Evolutionary conservation across 2,113 vertebrate species (phyloP).

Genomic region (Neotoma lepida): DNA sequence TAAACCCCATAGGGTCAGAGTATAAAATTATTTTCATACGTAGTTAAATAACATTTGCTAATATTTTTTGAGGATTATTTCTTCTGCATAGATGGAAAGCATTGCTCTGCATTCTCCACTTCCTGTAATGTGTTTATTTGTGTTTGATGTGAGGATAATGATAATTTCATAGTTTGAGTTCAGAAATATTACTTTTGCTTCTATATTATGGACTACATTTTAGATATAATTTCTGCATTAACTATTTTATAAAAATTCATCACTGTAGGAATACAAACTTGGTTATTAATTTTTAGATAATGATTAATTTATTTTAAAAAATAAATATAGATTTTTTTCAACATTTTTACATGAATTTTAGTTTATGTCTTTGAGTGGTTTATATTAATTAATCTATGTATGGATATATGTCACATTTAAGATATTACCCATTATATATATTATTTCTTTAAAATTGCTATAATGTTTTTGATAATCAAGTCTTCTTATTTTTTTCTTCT

Average conservation of each 20-base stretch:
- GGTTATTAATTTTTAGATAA: neutral
- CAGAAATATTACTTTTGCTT: neutral
- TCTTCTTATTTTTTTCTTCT: neutral
- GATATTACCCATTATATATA: neutral
- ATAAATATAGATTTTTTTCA: neutral
- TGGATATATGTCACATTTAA: neutral
- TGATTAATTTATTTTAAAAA: conserved; percentile 6
- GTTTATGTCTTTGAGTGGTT: neutral
- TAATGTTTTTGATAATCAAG: neutral
- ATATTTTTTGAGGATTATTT: neutral
- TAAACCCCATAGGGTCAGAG: neutral
- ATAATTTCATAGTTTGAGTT: neutral
- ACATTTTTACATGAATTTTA: neutral
- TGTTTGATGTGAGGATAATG: neutral
- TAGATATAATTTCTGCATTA: neutral
- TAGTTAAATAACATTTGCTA: neutral
- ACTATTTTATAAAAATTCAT: neutral
- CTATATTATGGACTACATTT: neutral
- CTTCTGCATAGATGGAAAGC: neutral
- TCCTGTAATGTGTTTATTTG: neutral
- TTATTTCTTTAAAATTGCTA: neutral
- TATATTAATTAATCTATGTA: neutral
- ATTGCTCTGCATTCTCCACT: neutral
- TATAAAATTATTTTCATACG: neutral
- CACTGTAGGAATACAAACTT: neutral